phyloP scores from a whole-genome alignment of 1,140 invertebrate genomes.

The Drosophila elegans region DNA sequence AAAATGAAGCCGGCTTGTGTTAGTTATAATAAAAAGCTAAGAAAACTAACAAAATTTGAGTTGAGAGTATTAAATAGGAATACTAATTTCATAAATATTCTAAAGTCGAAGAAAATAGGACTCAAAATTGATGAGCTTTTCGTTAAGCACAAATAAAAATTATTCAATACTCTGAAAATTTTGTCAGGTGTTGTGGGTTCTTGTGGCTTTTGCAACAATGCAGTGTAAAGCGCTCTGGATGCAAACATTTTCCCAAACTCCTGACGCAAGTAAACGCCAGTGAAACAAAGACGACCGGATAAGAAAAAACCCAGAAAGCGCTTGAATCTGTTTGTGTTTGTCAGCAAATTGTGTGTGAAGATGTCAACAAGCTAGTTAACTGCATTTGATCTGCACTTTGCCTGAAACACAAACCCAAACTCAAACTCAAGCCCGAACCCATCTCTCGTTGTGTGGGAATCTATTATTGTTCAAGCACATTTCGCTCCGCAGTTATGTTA shows the following conservation, averaged over 20 bases:
- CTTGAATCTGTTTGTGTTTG: constrained; percentile 30
- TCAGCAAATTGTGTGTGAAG: constrained; percentile 51
- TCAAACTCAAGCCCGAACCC: constrained; percentile 8
- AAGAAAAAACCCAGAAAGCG: constrained; percentile 4
- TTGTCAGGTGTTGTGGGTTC: constrained; percentile 10
- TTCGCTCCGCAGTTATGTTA: constrained; percentile 48
- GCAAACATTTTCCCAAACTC: constrained; percentile 15
- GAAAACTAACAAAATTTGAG: too few species aligned
- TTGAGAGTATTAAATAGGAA: too few species aligned
- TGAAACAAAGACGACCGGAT: constrained; percentile 12
- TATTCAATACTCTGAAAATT: not conserved
- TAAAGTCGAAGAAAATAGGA: too few species aligned
- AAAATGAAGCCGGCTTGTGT: too few species aligned
- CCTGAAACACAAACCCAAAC: constrained; percentile 31
- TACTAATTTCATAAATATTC: too few species aligned
- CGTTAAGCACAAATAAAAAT: not conserved
- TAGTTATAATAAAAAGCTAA: not conserved
- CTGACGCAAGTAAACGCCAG: constrained; percentile 4
- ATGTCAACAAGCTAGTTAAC: constrained; percentile 76
- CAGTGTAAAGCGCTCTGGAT: not conserved
- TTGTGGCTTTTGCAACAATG: constrained; percentile 21
- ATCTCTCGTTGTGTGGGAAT: constrained; percentile 23
- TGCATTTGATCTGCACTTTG: constrained; percentile 72
- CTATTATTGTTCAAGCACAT: constrained; percentile 58
- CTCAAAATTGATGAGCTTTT: not conserved